Evolutionary conservation across 2,797 vertebrate species (phyloP), one percentile per base, ranked within the genome.

Genomic region (Cryptoblepharus egeriae): DNA sequence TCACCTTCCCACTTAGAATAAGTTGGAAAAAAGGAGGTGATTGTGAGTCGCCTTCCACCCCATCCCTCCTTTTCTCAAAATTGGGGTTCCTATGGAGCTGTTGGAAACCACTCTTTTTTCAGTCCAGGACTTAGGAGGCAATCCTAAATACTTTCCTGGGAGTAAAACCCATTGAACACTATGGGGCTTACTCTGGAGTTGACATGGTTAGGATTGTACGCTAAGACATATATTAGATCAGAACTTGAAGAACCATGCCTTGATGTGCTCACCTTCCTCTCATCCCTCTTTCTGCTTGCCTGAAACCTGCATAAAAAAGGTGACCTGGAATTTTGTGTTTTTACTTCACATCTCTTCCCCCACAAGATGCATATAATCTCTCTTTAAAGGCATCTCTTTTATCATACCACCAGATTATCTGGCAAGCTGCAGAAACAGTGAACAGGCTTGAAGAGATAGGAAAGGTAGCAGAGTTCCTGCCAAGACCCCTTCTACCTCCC

Each of bases 111-210:
- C 30, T n/a, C 28, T 24, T 76, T 92, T 85, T 92, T 81, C 85
- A 85, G 76, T 82, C 86, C 90, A 89, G 90, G 89, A 93, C 92
- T 81, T 87, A 90, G 81, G n/a, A n/a, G n/a, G n/a, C n/a, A n/a
- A n/a, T n/a, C n/a, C n/a, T n/a, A n/a, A n/a, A n/a, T n/a, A n/a
- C n/a, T n/a, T n/a, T n/a, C n/a, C n/a, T n/a, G n/a, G n/a, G n/a
- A n/a, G n/a, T n/a, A n/a, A n/a, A n/a, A n/a, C n/a, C n/a, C n/a
- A n/a, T n/a, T n/a, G n/a, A n/a, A n/a, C n/a, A n/a, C n/a, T n/a
- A n/a, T n/a, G n/a, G n/a, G n/a, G n/a, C n/a, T n/a, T n/a, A n/a
- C n/a, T n/a, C n/a, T n/a, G n/a, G n/a, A n/a, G n/a, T n/a, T n/a
- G n/a, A n/a, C n/a, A n/a, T n/a, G n/a, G n/a, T n/a, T n/a, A n/a